Base-by-base conservation (phyloP, 1,140 invertebrate species). In the Drosophila parabipectinata region DNA sequence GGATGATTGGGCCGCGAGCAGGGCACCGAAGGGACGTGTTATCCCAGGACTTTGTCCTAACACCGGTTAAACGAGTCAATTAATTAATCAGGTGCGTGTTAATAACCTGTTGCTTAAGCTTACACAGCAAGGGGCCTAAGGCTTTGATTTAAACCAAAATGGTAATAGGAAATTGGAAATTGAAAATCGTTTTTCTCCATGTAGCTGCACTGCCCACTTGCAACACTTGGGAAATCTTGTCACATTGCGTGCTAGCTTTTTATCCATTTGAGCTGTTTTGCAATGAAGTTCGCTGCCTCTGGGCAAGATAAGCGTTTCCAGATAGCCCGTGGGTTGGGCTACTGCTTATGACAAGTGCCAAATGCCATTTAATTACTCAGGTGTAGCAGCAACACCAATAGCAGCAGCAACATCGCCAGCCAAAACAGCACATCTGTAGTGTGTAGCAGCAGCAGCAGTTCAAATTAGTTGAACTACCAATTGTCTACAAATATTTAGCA, bases 221-320 rank as follows among this genome's bases (percentile, higher is more conserved):
- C 41, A 41, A 10, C 30, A 44, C 56, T 63, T 48, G 57, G 62
- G 47, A 77, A 85, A 87, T 81, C 61, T 77, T 81, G 77, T 77
- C 63, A 63, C 74, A 81, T 87, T 78, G 82, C 82, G 80, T 87
- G 82, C 63, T 28, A 26, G 15, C 34, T 58, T 39, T 37, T 50
- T 68, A 62, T 72, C 39, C 59, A 71, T 55, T 55, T 41, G 44
- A 34, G 26, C 39, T 71, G 64, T 82, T 76, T 75, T 79, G 87
- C 88, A 84, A 79, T 88, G 79, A 90, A 90, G 88, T 90, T 90
- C 88, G 88, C 83, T 90, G 88, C 88, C 73, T 81, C 89, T 79
- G 76, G 73, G 72, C 85, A 84, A 89, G 84, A 89, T 88, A 90
- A 90, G 82, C 39, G 47, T 41, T 30, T 32, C 48, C 14, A 66